These are phyloP conservation scores for Cephonodes hylas DNA, from an alignment of 2,888 invertebrate species.

Conservation along the genomic window DNA sequence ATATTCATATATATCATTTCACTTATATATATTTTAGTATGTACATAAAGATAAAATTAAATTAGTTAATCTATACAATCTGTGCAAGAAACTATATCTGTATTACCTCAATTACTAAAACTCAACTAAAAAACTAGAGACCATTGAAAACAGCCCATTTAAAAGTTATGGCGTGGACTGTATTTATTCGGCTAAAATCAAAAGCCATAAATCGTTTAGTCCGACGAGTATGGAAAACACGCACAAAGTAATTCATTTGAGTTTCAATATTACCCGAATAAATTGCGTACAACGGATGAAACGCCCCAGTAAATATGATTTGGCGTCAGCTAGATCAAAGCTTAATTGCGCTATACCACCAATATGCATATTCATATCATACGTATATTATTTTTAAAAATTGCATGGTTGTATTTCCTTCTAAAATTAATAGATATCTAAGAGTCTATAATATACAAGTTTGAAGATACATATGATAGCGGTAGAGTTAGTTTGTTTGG, in stretches of 20 bases:
- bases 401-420: no score
- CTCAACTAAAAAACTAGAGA: neutral
- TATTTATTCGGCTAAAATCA: neutral
- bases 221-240: slow-evolving; percentile 35
- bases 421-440: no score
- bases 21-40: no score
- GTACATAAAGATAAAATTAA: no score
- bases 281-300: slow-evolving; percentile 60
- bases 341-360: slow-evolving; percentile 58
- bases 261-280: slow-evolving; percentile 57
- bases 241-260: slow-evolving; percentile 53
- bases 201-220: slow-evolving; percentile 8
- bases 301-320: slow-evolving; percentile 66
- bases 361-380: slow-evolving; percentile 28
- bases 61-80: no score
- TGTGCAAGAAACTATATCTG: no score
- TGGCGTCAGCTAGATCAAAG: slow-evolving; percentile 65
- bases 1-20: no score
- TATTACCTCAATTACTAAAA: no score
- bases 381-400: slow-evolving; percentile 10
- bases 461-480: no score
- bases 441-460: no score
- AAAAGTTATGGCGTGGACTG: neutral
- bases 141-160: neutral
- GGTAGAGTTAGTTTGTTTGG: no score